Percentiles rank a stretch among this genome's conserved stretches.
Evolutionary conservation across 2,888 invertebrate genomes (phyloP).

Genomic region (Drosophila borealis): DNA sequence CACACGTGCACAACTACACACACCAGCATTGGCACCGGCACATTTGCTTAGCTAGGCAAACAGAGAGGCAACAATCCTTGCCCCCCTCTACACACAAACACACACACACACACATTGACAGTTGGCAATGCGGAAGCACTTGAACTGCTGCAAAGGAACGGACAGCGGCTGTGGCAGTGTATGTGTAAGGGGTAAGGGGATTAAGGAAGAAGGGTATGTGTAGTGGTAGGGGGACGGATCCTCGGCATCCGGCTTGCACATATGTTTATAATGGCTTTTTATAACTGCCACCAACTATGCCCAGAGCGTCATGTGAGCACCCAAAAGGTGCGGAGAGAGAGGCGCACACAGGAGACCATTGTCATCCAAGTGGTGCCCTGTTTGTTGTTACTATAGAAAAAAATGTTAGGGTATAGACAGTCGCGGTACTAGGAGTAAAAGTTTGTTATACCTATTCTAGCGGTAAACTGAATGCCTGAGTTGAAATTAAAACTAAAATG

Average conservation of each 20-base stretch:
- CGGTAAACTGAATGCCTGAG: too few species aligned
- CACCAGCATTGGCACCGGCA: constrained; percentile 19
- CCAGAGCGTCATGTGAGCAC: constrained; percentile 13
- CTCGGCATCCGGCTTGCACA: constrained; percentile 50
- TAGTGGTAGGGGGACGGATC: neutral
- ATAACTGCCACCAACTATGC: constrained; percentile 64
- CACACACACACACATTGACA: constrained; percentile 16
- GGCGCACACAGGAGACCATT: constrained; percentile 13
- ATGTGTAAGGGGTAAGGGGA: neutral
- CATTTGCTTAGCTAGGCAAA: constrained; percentile 61
- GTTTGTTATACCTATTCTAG: too few species aligned
- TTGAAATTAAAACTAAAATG: too few species aligned
- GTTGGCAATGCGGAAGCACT: constrained; percentile 58
- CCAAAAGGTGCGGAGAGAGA: neutral
- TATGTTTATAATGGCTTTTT: constrained; percentile 77
- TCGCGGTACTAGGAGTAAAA: neutral
- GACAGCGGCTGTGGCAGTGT: neutral
- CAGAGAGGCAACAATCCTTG: constrained; percentile 14
- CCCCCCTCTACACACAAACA: constrained; percentile 7
- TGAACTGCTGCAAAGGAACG: constrained; percentile 39
- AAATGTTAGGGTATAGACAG: constrained; percentile 24
- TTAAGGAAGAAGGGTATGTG: neutral
- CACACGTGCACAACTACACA: constrained; percentile 1
- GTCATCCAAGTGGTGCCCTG: constrained; percentile 26
- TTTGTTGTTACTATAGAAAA: constrained; percentile 13